Evolutionary conservation across 2,113 vertebrate genomes (phyloP).

Genomic region (Tragulus kanchil): DNA sequence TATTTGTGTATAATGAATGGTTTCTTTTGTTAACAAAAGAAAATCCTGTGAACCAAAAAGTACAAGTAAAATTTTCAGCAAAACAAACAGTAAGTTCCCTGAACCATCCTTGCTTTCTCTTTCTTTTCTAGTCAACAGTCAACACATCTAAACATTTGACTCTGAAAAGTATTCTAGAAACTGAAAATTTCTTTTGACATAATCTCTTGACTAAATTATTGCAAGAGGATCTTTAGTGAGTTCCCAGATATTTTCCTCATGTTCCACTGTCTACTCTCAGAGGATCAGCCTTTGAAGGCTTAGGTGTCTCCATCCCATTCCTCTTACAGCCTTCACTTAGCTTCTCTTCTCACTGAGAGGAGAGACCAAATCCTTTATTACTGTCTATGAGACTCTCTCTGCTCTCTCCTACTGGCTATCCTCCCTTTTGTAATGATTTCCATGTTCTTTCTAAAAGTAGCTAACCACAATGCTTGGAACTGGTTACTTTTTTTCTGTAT

Average conservation of each 20-base stretch:
- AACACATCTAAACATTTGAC: neutral
- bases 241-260: neutral
- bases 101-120: neutral
- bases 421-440: neutral
- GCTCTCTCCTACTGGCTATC: neutral
- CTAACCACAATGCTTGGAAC: neutral
- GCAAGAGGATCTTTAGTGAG: neutral
- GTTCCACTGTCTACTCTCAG: neutral
- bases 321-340: neutral
- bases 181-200: neutral
- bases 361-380: neutral
- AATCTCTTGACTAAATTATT: neutral
- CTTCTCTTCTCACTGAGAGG: neutral
- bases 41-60: neutral
- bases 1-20: neutral
- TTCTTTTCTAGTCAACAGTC: neutral
- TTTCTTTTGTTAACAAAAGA: neutral
- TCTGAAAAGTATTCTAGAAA: neutral
- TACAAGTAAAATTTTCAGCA: neutral
- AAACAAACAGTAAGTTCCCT: neutral
- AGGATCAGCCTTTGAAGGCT: neutral
- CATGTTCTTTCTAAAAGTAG: neutral
- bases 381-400: neutral
- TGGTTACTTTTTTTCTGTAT: neutral
- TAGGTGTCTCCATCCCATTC: fast-evolving